phyloP scores from a whole-genome alignment of 92 coral and sea anemone genomes.

The Porites evermanni region DNA sequence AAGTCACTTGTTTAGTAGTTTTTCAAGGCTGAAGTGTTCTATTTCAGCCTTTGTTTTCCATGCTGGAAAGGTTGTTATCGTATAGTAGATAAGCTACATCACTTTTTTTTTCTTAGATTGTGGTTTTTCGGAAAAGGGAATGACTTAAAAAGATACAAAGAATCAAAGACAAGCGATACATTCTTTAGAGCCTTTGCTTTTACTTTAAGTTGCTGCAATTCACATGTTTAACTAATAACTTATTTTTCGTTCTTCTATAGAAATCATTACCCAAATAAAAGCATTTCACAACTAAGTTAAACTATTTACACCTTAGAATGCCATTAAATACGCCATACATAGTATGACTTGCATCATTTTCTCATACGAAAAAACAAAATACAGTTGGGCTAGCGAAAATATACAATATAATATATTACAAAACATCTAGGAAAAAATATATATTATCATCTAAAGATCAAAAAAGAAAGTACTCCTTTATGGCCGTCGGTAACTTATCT shows the following conservation, averaged over 20 bases:
- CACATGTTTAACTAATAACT: constrained; percentile 17
- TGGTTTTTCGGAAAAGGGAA: no score
- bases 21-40: no score
- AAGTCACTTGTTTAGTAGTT: no score
- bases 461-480: neutral
- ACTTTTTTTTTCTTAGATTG: no score
- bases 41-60: no score
- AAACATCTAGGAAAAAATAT: constrained; percentile 22
- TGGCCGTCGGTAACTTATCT: constrained; percentile 40
- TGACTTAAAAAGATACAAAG: neutral
- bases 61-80: no score
- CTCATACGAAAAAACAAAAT: constrained; percentile 21
- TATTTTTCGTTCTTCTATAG: constrained; percentile 6
- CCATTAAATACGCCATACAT: constrained; percentile 42
- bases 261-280: neutral
- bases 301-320: constrained; percentile 30
- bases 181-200: constrained; percentile 13
- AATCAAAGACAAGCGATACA: neutral
- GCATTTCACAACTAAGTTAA: constrained; percentile 29
- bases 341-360: constrained; percentile 33
- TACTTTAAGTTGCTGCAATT: neutral
- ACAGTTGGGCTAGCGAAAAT: constrained; percentile 9
- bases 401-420: constrained; percentile 23
- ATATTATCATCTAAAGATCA: constrained; percentile 32
- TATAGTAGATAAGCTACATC: no score